A percentile compares a stretch with the other conserved stretches of the same genome.
Evolutionary conservation across 2,888 invertebrate species (phyloP).

Genomic region (Chymomyza amoena): DNA sequence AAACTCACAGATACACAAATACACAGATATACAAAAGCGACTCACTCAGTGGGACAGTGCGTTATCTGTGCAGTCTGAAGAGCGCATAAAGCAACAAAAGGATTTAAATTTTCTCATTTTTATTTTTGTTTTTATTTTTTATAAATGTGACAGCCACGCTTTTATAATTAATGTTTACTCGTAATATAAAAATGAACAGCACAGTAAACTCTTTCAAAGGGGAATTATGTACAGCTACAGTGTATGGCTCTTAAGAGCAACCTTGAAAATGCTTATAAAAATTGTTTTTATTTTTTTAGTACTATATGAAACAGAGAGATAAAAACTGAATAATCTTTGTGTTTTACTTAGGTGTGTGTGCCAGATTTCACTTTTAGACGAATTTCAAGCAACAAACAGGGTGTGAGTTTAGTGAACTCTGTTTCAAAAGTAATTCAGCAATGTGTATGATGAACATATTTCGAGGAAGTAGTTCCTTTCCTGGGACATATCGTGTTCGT

Average conservation of each 20-base stretch:
- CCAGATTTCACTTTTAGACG: too few species aligned
- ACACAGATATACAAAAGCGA: too few species aligned
- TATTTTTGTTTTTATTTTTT: not conserved
- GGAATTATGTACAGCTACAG: not conserved
- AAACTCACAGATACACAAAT: not conserved
- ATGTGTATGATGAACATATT: too few species aligned
- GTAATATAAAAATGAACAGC: not conserved
- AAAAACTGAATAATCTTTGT: not conserved
- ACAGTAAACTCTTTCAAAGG: not conserved
- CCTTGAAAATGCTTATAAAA: not conserved
- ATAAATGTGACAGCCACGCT: not conserved
- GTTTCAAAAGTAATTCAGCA: too few species aligned
- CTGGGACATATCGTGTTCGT: too few species aligned
- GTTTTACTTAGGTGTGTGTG: not conserved
- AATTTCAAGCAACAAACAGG: too few species aligned
- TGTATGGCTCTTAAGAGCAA: not conserved
- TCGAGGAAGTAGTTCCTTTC: too few species aligned
- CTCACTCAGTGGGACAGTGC: not conserved
- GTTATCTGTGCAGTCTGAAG: conserved; percentile 1
- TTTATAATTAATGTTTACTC: not conserved
- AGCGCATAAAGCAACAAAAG: not conserved
- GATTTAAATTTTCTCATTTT: not conserved
- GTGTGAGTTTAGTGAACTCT: too few species aligned
- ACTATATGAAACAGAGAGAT: not conserved
- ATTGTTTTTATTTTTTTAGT: not conserved